Evolutionary conservation across 1,140 invertebrate genomes (phyloP), one percentile per base, ranked within the genome.

Genomic region (Chymomyza costata): DNA sequence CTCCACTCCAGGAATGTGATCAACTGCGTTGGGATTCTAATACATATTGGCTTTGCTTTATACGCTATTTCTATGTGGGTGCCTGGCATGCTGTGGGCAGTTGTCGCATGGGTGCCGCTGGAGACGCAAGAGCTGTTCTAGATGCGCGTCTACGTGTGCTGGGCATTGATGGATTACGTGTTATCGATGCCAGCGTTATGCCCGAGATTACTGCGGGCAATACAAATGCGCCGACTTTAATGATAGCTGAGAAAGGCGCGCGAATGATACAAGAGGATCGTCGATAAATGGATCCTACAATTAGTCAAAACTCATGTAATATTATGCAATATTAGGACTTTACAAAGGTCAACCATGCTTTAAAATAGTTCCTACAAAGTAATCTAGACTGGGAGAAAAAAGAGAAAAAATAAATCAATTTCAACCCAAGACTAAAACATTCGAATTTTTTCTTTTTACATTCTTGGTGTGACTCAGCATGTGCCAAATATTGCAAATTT

Each of bases 111-210:
- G 93, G 93, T 2, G 87, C 88, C 0, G 53, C 59, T 1, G 58
- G 43, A 1, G 91, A 94, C 84, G 48, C 84, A n/a, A 66, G 83
- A 13, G 87, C 93, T 18, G 91, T 93, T 1, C 89, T 93, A 1
- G 90, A 94, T 78, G 85, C 89, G 0, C 64, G 90, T 25, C 85
- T 96, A 5, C 86, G 88, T 17, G 92, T 95, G 1, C 86, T 89
- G 52, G 90, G 91, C 0, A 83, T 94, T 1, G 67, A 80, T 1
- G 88, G 89, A 2, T 71, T 95, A 2, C 87, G 93, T 52, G 92
- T 95, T 0, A 88, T 91, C 1, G 93, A 95, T 86, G 93, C 93
- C 16, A 94, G 92, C 52, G 89, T 95, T 3, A 94, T 95, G 90
- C 93, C 94, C 0, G 85, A 82, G 2, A 88, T 94, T n/a, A 86